These are phyloP conservation scores for Dinoponera quadriceps DNA, from an alignment of 1,140 invertebrate genomes.

Conservation along the genomic window DNA sequence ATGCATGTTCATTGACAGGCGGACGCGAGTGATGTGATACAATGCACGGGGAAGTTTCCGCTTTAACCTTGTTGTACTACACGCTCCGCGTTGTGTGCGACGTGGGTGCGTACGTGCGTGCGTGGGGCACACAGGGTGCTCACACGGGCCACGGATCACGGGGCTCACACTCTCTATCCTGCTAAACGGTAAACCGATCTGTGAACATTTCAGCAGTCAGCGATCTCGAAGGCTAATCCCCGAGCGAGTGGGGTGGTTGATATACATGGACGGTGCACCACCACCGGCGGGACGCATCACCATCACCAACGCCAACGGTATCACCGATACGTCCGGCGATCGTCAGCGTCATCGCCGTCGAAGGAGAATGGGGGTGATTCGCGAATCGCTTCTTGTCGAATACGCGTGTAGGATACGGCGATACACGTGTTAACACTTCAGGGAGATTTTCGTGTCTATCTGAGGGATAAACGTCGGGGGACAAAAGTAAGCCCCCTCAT, in stretches of 20 bases:
- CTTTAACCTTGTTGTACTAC: constrained; percentile 49
- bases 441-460: constrained; percentile 51
- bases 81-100: background rate
- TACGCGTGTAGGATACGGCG: constrained; percentile 56
- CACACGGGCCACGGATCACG: constrained; percentile 77
- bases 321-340: constrained; percentile 41
- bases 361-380: constrained; percentile 36
- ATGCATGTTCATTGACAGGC: constrained; percentile 66
- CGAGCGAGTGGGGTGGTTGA: constrained; percentile 82
- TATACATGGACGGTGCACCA: constrained; percentile 71
- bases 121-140: constrained; percentile 60
- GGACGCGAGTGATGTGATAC: constrained; percentile 56
- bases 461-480: background rate
- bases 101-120: background rate
- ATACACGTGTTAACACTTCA: constrained; percentile 69
- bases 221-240: constrained; percentile 85
- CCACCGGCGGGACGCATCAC: constrained; percentile 35
- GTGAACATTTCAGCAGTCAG: constrained; percentile 86
- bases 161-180: constrained; percentile 83
- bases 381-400: constrained; percentile 59
- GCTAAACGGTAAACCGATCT: constrained; percentile 86
- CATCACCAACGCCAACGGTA: constrained; percentile 46
- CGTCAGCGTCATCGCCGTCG: constrained; percentile 57
- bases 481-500: background rate
- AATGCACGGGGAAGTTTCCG: constrained; percentile 29